Conservation (phyloP, 2,797 vertebrate genomes). For the Myotis findleyi region DNA sequence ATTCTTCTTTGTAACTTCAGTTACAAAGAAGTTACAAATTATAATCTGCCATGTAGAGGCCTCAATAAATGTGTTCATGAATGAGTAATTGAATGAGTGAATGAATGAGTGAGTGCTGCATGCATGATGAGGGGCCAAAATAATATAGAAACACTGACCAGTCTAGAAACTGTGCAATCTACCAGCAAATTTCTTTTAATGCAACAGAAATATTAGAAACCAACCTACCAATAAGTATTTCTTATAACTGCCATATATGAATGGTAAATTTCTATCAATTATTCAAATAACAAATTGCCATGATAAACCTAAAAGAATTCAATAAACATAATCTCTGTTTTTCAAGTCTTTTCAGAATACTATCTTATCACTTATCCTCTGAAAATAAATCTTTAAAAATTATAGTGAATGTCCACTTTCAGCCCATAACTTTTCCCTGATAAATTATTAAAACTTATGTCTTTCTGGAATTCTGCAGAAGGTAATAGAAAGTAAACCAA, state of each 20-base stretch:
- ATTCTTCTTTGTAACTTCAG: background rate
- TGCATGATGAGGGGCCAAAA: background rate
- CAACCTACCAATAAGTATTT: background rate
- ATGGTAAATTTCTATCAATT: background rate
- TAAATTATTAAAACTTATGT: background rate
- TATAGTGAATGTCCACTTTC: background rate
- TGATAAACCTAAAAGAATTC: background rate
- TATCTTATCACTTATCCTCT: background rate
- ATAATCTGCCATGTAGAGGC: background rate
- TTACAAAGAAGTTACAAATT: too few relatives aligned
- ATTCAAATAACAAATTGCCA: background rate
- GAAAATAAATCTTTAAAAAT: slow-evolving; percentile 26
- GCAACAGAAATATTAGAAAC: background rate
- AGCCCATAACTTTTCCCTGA: background rate
- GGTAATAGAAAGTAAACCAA: background rate
- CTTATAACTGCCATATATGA: background rate
- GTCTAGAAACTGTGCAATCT: background rate
- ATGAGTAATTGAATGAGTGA: background rate
- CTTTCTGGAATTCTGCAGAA: background rate
- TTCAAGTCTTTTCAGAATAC: background rate
- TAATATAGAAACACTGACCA: background rate
- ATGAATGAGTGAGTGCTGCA: background rate
- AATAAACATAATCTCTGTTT: background rate
- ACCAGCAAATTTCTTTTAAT: background rate
- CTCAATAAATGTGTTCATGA: background rate